A percentile compares a stretch with the other conserved stretches of the same genome.
Conservation (phyloP, 2,113 vertebrate genomes). For the Syngnathus scovelli region DNA sequence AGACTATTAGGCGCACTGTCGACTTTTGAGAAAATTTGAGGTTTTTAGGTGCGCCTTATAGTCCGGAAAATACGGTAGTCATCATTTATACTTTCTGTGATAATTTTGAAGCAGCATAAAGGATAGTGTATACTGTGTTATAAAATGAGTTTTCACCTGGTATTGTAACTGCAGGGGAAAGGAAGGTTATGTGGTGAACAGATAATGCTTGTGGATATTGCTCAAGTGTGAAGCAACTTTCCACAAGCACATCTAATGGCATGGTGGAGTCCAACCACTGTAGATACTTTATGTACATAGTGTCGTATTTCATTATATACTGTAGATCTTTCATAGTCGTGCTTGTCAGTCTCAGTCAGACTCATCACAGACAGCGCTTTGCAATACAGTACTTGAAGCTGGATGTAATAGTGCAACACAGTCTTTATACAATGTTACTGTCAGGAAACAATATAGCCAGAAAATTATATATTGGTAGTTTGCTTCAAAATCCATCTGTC, state of each 20-base stretch:
- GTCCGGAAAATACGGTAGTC: background rate
- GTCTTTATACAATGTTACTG: background rate
- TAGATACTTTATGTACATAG: background rate
- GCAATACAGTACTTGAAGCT: background rate
- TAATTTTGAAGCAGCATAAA: constrained; percentile 7
- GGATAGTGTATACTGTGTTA: constrained; percentile 17
- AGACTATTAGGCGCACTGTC: too few relatives aligned
- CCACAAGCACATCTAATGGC: constrained; percentile 26
- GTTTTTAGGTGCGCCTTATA: too few relatives aligned
- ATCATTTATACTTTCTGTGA: background rate
- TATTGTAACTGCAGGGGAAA: constrained; percentile 15
- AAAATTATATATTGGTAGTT: background rate
- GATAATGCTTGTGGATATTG: constrained; percentile 4
- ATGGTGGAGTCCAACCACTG: constrained; percentile 1
- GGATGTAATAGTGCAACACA: background rate
- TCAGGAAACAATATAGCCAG: background rate
- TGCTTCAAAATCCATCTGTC: background rate
- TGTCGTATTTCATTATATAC: background rate
- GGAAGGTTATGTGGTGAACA: background rate
- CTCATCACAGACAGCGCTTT: background rate
- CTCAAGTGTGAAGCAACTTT: constrained; percentile 13
- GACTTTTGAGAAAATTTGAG: too few relatives aligned
- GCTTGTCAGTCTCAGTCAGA: constrained; percentile 20
- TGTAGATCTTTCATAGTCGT: background rate
- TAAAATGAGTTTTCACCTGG: constrained; percentile 1